Percentiles rank a stretch among this genome's conserved stretches.
These are phyloP conservation scores for Oryzias sinensis DNA, from an alignment of 2,797 vertebrate genomes.

Conservation along the genomic window DNA sequence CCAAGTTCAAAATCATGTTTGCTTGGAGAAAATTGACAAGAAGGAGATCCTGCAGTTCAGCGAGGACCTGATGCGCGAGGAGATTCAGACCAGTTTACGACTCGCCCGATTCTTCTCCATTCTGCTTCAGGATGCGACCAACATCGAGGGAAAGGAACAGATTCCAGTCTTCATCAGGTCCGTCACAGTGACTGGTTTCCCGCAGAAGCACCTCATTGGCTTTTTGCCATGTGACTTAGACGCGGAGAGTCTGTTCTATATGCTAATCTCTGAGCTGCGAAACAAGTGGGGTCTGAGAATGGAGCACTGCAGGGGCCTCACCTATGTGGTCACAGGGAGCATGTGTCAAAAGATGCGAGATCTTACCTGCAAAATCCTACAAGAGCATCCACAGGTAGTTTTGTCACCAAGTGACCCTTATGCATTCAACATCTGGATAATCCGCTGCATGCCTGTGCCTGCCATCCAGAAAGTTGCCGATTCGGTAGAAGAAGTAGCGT, in stretches of 20 bases:
- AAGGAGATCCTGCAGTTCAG: slow-evolving; percentile 91
- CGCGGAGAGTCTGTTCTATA: slow-evolving; percentile 85
- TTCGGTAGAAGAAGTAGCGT: slow-evolving; percentile 87
- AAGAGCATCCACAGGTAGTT: slow-evolving; percentile 92
- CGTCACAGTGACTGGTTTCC: slow-evolving; percentile 87
- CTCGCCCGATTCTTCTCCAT: slow-evolving; percentile 90
- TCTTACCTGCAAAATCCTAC: slow-evolving; percentile 86
- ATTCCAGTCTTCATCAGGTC: slow-evolving; percentile 89
- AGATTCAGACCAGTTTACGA: slow-evolving; percentile 86
- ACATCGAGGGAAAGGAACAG: slow-evolving; percentile 88
- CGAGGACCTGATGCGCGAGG: slow-evolving; percentile 88
- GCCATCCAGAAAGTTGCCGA: slow-evolving; percentile 86
- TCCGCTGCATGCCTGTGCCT: slow-evolving; percentile 88
- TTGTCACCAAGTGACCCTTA: slow-evolving; percentile 91
- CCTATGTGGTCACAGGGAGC: slow-evolving; percentile 87
- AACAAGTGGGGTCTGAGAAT: slow-evolving; percentile 94
- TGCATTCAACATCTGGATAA: slow-evolving; percentile 94
- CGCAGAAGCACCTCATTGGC: slow-evolving; percentile 91
- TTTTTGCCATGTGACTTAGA: slow-evolving; percentile 88
- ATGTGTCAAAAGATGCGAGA: slow-evolving; percentile 92
- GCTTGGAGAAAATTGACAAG: slow-evolving; percentile 87
- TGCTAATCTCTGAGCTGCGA: slow-evolving; percentile 86
- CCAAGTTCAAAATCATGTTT: slow-evolving; percentile 83
- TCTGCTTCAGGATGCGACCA: slow-evolving; percentile 87
- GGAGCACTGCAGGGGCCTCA: slow-evolving; percentile 94